A percentile compares a stretch with the other conserved stretches of the same genome.
phyloP scores from a whole-genome alignment of 2,113 vertebrate species.

The Pseudorasbora parva region DNA sequence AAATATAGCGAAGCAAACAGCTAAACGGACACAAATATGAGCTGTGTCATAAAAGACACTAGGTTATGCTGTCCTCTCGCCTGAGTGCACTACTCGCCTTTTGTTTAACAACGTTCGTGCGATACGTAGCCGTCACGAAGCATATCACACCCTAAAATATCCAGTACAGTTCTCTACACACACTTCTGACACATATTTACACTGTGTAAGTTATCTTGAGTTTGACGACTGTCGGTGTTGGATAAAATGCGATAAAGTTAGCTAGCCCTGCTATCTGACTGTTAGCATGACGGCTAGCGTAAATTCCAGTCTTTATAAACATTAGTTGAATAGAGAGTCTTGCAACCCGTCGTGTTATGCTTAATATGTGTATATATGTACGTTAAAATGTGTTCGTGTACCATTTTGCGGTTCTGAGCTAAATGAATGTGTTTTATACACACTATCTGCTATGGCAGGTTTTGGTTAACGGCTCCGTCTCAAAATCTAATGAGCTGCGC shows the following conservation, averaged over 20 bases:
- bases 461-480: background rate
- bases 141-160: background rate
- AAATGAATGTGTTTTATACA: background rate
- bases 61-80: background rate
- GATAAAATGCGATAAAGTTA: conserved; percentile 16
- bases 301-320: background rate
- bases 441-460: background rate
- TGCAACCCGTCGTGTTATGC: background rate
- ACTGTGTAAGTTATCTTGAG: background rate
- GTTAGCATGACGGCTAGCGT: conserved; percentile 36
- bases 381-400: background rate
- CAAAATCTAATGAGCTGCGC: background rate
- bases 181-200: background rate
- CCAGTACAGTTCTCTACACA: background rate
- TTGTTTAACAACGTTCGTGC: conserved; percentile 33
- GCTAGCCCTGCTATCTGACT: conserved; percentile 10
- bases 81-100: conserved; percentile 32
- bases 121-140: conserved; percentile 1
- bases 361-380: background rate
- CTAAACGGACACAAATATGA: background rate
- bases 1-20: background rate
- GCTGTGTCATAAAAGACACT: background rate
- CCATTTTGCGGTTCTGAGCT: background rate
- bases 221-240: background rate
- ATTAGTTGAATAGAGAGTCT: conserved; percentile 47